These are phyloP conservation scores for Diadophis punctatus DNA, from an alignment of 2,113 vertebrate species.

Conservation along the genomic window DNA sequence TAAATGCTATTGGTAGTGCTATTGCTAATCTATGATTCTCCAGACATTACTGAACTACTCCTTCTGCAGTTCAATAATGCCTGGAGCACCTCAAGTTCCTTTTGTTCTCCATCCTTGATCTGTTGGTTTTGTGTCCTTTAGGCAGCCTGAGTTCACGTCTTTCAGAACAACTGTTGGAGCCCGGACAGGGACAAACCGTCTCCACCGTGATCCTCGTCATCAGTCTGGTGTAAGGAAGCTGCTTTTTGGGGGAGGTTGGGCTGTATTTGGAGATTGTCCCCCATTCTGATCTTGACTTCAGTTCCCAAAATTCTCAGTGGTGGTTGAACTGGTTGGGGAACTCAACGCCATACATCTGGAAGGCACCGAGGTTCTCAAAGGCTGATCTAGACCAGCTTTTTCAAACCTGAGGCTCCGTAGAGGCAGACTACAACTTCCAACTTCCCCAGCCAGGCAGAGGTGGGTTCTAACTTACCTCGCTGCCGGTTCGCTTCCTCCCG, in stretches of 20 bases:
- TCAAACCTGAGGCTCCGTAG: not conserved
- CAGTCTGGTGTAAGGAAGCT: conserved; percentile 82
- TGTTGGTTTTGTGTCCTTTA: not conserved
- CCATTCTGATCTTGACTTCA: not conserved
- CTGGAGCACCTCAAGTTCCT: not conserved
- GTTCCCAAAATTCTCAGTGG: not conserved
- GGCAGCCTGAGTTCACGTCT: conserved; percentile 63
- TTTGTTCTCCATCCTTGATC: conserved; percentile 13
- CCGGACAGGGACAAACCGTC: conserved; percentile 62
- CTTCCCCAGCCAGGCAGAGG: not conserved
- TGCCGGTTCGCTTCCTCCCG: too few relatives aligned
- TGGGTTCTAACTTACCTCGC: too few relatives aligned
- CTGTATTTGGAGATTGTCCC: not conserved
- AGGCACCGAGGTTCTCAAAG: not conserved
- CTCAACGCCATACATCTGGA: not conserved
- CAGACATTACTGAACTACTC: not conserved
- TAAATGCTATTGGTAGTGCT: too few relatives aligned
- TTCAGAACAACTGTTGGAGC: conserved; percentile 50
- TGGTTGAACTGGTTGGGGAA: not conserved
- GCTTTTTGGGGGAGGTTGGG: not conserved
- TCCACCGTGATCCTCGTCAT: conserved; percentile 83
- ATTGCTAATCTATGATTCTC: too few relatives aligned
- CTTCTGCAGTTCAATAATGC: not conserved
- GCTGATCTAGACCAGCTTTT: not conserved
- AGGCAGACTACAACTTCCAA: not conserved